Evolutionary conservation across 2,797 vertebrate genomes (phyloP), one percentile per base, ranked within the genome.

Genomic region (Tenualosa thibaudeaui): DNA sequence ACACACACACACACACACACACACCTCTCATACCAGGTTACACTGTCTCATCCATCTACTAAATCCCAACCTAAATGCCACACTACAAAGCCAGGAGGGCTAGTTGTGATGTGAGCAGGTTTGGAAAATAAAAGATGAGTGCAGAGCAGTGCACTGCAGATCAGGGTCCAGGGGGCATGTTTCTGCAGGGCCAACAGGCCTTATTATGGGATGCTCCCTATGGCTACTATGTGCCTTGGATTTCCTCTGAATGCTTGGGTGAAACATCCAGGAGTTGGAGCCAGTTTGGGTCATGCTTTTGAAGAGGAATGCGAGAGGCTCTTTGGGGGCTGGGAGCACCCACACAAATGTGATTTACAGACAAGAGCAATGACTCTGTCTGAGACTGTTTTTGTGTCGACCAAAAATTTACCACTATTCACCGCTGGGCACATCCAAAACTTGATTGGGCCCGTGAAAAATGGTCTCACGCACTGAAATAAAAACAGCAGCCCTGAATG

Each of bases 1-100:
- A 60, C 19, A 71, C 65, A 68, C 65, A 68, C 26, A 68, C 65
- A 68, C 65, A 68, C 65, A 71, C 31, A 71, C 65, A 40, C 9
- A 3, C 26, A 15, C 26, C 31, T 31, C 31, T 31, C 31, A 31
- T 31, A 58, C 56, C 56, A 58, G 56, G 19, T 19, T 3, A 58
- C 31, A 71, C 65, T 17, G 65, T 71, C 8, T 12, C 26, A 71
- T 71, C 12, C 65, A 71, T 71, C 65, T 40, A 26, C 65, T 40
- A 3, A 12, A 13, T 26, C 5, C 37, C 15, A 26, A 37, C 2
- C 12, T 31, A 15, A 31, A 68, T 10, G 1, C 8, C 13, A 31
- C 10, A 71, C 26, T 71, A 13, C 26, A 71, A 40, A 71, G 4
- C 12, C 65, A 13, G 17, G 65, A 71, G 26, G 65, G 26, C 26